Base-by-base conservation (phyloP, 2,888 invertebrate species). In the Cremastobaeus sp. region DNA sequence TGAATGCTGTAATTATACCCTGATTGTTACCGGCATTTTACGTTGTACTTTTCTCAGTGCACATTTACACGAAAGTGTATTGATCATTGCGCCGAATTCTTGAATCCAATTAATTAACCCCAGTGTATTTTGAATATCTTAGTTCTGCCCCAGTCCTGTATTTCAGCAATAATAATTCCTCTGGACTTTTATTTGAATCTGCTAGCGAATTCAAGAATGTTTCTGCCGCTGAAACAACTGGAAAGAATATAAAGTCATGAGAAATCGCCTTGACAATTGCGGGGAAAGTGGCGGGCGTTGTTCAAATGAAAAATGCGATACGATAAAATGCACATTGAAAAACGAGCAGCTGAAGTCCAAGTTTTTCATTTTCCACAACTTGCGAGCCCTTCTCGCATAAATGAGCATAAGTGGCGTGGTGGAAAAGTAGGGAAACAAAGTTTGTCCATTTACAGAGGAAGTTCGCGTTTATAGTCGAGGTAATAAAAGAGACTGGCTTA, bases 361-460 rank as follows among this genome's bases (percentile, higher is more conserved):
- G 54, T 55, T 55, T 66, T 55, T 47, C 41, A 66, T 66, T 55
- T 41, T 45, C 55, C 20, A 21, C 39, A 17, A 28, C 17, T 43
- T 20, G 45, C 34, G 52, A 50, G 39, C 41, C 37, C 64, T 39
- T 32, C 55, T 30, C 45, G 54, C 41, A 57, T 66, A 57, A 66
- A 66, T 47, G 48, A 50, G 43, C 14, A 52, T 43, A 35, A 57
- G 52, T 48, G 59, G 50, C 48, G 34, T 28, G 50, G 50, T 32
- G 37, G 48, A 70, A 70, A 70, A 62, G 47, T 54, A 30, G 41
- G 12, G 60, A 41, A 62, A 70, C 69, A 62, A 60, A 62, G 59
- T 70, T 62, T 62, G 48, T 70, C 70, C 62, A 62, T 62, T 62
- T 55, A 48, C 55, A 55, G 35, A 48, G 55, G 55, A 62, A 55